Evolutionary conservation across 1,140 invertebrate genomes (phyloP).

Genomic region (Cyclargus thomasi): DNA sequence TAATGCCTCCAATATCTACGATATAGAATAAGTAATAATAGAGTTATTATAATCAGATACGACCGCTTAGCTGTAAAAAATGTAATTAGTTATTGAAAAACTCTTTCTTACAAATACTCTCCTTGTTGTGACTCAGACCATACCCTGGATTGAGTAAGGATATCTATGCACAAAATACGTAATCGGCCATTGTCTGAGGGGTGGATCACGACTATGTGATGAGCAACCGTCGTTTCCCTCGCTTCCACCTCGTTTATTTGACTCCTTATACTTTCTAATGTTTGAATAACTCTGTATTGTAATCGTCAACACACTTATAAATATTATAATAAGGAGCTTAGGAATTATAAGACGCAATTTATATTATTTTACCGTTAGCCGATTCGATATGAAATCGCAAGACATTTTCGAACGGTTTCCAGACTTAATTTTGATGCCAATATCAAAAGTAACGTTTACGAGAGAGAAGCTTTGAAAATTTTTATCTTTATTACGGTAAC

Average conservation of each 20-base stretch:
- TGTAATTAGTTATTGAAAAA: no score
- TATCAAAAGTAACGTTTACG: neutral
- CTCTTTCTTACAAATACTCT: neutral
- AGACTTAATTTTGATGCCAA: neutral
- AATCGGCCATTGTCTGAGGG: slow-evolving; percentile 64
- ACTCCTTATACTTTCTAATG: slow-evolving; percentile 45
- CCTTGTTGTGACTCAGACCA: slow-evolving; percentile 3
- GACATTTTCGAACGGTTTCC: neutral
- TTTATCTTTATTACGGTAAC: no score
- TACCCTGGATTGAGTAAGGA: slow-evolving; percentile 18
- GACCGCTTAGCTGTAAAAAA: no score
- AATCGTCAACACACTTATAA: slow-evolving; percentile 30
- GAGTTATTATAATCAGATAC: no score
- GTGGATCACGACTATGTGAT: slow-evolving; percentile 59
- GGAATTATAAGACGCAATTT: slow-evolving; percentile 12
- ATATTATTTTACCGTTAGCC: slow-evolving; percentile 12
- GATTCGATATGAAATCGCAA: slow-evolving; percentile 13
- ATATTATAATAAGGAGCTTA: slow-evolving; percentile 19
- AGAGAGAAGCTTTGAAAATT: no score
- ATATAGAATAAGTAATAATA: no score
- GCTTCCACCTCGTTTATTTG: slow-evolving; percentile 37
- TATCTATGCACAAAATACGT: slow-evolving; percentile 50
- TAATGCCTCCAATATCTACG: no score
- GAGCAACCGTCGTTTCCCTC: slow-evolving; percentile 37
- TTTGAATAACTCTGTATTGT: slow-evolving; percentile 36